These are phyloP conservation scores for Cherax quadricarinatus DNA, from an alignment of 1,140 invertebrate species.

Conservation along the genomic window DNA sequence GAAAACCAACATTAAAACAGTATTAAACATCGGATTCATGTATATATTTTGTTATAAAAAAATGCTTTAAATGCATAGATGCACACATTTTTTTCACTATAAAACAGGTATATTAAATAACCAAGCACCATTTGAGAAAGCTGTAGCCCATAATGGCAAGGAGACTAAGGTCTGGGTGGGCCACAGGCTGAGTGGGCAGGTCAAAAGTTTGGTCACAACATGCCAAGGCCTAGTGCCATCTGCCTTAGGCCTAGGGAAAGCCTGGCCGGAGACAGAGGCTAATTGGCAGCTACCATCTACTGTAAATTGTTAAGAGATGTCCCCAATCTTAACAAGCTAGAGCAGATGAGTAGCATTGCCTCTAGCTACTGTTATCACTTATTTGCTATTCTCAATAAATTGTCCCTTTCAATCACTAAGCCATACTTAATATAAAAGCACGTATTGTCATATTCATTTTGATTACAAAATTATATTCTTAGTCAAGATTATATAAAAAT, in stretches of 20 bases:
- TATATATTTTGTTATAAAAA: background rate
- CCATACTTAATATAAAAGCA: slow-evolving; percentile 20
- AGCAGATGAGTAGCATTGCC: slow-evolving; percentile 7
- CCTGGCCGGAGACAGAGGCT: slow-evolving; percentile 54
- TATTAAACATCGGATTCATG: slow-evolving; percentile 13
- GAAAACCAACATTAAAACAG: background rate
- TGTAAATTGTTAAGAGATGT: slow-evolving; percentile 20
- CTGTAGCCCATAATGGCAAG: background rate
- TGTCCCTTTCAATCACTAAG: slow-evolving; percentile 8
- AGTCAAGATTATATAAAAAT: slow-evolving; percentile 20
- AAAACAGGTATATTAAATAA: slow-evolving; percentile 42
- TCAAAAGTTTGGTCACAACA: slow-evolving; percentile 26
- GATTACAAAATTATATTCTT: slow-evolving; percentile 21
- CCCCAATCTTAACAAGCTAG: slow-evolving; percentile 22
- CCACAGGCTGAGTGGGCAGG: slow-evolving; percentile 41
- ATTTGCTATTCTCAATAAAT: background rate
- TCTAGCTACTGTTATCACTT: background rate
- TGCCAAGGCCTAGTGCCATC: slow-evolving; percentile 42
- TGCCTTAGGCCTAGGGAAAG: slow-evolving; percentile 19
- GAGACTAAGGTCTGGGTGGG: background rate
- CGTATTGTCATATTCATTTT: slow-evolving; percentile 5
- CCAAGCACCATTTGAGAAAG: slow-evolving; percentile 46
- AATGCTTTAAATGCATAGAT: slow-evolving; percentile 30
- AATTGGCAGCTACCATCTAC: background rate
- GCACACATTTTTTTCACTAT: background rate